phyloP scores from a whole-genome alignment of 2,888 invertebrate species.

The Spilarctia lutea region DNA sequence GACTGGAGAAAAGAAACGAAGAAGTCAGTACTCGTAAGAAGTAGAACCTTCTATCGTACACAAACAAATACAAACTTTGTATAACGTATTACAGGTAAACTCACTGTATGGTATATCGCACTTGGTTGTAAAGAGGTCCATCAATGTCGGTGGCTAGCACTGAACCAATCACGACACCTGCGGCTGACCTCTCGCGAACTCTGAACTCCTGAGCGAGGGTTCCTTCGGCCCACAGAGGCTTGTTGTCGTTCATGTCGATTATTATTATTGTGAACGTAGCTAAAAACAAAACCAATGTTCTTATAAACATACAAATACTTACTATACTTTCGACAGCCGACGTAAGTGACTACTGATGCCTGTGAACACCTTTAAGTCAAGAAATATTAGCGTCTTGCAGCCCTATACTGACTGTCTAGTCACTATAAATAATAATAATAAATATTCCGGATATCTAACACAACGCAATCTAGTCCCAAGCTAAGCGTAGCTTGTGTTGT shows the following conservation, averaged over 20 bases:
- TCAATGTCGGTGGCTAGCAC: constrained; percentile 88
- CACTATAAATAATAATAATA: no score
- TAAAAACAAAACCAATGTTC: constrained; percentile 51
- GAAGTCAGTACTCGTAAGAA: no score
- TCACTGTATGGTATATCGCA: constrained; percentile 86
- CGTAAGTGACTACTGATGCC: no score
- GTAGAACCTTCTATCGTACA: not conserved
- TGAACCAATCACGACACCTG: constrained; percentile 83
- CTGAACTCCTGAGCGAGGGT: constrained; percentile 72
- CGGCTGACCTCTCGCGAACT: constrained; percentile 84
- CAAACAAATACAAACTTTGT: no score
- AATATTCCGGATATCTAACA: no score
- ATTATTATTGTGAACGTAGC: constrained; percentile 87
- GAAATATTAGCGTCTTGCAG: constrained; percentile 25
- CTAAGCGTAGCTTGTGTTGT: no score
- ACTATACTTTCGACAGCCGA: no score
- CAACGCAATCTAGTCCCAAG: no score
- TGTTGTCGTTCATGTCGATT: constrained; percentile 88
- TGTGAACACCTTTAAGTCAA: no score
- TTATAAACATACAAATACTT: no score
- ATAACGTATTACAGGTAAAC: constrained; percentile 41
- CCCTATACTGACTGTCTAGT: constrained; percentile 65
- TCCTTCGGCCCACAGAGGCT: constrained; percentile 83
- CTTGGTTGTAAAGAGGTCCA: constrained; percentile 86
- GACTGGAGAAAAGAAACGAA: constrained; percentile 61